Evolutionary conservation across 2,888 invertebrate species (phyloP), one percentile per base, ranked within the genome.

Genomic region (Synanthedon andrenaeformis): DNA sequence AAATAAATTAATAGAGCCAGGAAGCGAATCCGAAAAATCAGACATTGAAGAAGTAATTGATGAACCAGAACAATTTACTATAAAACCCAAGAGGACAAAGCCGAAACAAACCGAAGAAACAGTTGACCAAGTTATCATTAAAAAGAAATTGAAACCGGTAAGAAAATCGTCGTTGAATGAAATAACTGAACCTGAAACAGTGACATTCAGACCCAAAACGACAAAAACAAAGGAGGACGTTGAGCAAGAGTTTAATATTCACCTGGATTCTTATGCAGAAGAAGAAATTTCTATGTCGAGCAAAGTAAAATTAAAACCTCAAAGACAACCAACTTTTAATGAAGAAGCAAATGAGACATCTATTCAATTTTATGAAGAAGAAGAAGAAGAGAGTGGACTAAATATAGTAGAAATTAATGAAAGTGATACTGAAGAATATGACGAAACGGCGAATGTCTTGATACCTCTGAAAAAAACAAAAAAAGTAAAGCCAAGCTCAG

Each of bases 181-280:
- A 86, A 89, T 91, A 51, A 91, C 92, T 1, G 93, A 93, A 67
- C 90, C 92, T 10, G 93, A 94, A 84, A 93, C 90, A 63, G 94
- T 95, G 0, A 94, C 93, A 45, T 95, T 95, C 78, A 91, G 93
- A 64, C 93, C 94, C 11, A 92, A 91, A 76, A 79, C 87, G 4
- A 92, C 91, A 0, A 94, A 92, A 83, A 93, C 93, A 0, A 94
- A 93, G 76, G 95, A 95, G 86, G 94, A 95, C 65, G 94, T 96
- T 12, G 95, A 96, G 70, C 96, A 96, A 82, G 96, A 96, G 80
- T 96, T 96, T 72, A 95, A 93, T 76, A 95, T 96, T 60, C 93
- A 93, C 11, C 80, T 95, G 57, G 93, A 95, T 77, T 93, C 94
- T 0, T 95, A 95, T 72, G 94, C 94, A 45, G 95, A 95, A 81